phyloP scores from a whole-genome alignment of 2,888 invertebrate species.

The Parasteatoda lunata region DNA sequence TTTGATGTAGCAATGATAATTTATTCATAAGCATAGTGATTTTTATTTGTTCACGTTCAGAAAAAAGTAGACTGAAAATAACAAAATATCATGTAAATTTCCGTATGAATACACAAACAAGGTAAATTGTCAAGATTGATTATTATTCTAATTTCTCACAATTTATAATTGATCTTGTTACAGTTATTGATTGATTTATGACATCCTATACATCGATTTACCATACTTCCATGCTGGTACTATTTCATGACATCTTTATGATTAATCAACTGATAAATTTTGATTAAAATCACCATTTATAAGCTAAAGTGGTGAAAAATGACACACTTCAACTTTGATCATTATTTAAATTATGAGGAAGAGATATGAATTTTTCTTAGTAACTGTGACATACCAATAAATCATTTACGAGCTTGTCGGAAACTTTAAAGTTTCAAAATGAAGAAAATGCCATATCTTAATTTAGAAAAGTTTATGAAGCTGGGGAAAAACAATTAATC shows the following conservation, averaged over 20 bases:
- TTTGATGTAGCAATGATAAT: too few species aligned
- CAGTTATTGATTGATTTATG: too few species aligned
- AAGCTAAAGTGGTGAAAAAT: background rate
- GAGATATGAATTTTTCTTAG: background rate
- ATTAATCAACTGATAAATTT: background rate
- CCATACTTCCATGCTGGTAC: too few species aligned
- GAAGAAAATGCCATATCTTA: slow-evolving; percentile 2
- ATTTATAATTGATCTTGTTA: too few species aligned
- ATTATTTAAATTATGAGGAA: background rate
- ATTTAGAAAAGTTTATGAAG: slow-evolving; percentile 2
- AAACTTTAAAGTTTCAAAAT: background rate
- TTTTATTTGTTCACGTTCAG: too few species aligned
- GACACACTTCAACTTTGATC: background rate
- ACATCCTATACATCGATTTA: too few species aligned
- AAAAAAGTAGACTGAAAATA: too few species aligned
- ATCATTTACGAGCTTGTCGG: background rate
- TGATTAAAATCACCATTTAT: background rate
- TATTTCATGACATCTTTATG: background rate
- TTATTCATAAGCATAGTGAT: too few species aligned
- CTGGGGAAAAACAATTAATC: slow-evolving; percentile 19
- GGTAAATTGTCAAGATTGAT: too few species aligned
- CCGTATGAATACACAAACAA: too few species aligned
- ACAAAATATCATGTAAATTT: too few species aligned
- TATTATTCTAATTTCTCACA: too few species aligned
- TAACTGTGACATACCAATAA: background rate